These are phyloP conservation scores for Bubo bubo DNA, from an alignment of 2,113 vertebrate species.

Conservation along the genomic window DNA sequence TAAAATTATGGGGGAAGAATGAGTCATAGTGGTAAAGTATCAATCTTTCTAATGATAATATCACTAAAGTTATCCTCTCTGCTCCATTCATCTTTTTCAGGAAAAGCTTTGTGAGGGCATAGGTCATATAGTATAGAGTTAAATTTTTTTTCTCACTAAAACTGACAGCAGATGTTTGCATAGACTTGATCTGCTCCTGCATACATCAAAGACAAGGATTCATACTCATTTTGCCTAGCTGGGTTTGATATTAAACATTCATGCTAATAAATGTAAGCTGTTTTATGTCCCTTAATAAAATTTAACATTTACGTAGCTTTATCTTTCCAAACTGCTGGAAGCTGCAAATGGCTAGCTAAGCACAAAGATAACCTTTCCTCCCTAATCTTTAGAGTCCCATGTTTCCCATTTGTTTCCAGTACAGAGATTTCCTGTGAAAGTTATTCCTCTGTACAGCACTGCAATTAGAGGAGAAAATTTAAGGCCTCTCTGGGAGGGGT, in stretches of 20 bases:
- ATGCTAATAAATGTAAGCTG: not conserved
- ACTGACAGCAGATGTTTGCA: not conserved
- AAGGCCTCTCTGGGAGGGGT: not conserved
- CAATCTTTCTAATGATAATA: not conserved
- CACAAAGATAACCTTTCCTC: not conserved
- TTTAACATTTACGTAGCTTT: not conserved
- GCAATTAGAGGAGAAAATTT: not conserved
- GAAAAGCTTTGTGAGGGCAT: not conserved
- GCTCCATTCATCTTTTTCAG: not conserved
- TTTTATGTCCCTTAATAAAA: not conserved
- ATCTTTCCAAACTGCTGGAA: not conserved
- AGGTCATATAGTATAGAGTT: not conserved
- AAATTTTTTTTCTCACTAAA: not conserved
- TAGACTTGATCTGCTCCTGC: not conserved
- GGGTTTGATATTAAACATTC: not conserved
- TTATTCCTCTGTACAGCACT: not conserved
- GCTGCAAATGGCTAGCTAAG: slow-evolving; percentile 4
- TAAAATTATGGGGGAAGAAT: not conserved
- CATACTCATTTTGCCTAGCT: not conserved
- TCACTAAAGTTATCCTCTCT: not conserved
- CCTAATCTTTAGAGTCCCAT: not conserved
- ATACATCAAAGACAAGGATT: not conserved
- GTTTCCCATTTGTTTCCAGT: not conserved
- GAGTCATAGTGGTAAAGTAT: not conserved
- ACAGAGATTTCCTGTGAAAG: not conserved